These are phyloP conservation scores for Escarpia spicata DNA, from an alignment of 2,888 invertebrate genomes.

Conservation along the genomic window DNA sequence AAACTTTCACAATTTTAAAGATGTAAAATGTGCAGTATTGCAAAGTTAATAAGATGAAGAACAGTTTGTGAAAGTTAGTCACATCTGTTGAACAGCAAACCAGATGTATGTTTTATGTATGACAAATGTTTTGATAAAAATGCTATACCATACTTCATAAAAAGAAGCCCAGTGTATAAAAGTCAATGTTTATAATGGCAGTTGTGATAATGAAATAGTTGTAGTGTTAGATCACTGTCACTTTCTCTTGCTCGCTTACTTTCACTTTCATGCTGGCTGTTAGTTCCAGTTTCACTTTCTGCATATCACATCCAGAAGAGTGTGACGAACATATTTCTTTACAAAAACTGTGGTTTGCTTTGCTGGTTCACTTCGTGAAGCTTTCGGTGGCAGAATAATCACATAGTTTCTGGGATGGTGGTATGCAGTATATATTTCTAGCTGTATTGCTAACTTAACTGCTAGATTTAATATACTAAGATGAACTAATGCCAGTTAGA, in stretches of 20 bases:
- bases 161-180: background rate
- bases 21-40: background rate
- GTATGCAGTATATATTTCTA: too few relatives aligned
- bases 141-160: background rate
- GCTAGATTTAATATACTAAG: too few relatives aligned
- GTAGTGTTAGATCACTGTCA: background rate
- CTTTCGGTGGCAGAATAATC: background rate
- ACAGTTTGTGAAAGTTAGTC: background rate
- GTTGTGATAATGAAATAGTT: background rate
- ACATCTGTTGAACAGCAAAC: background rate
- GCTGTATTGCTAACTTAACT: too few relatives aligned
- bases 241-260: background rate
- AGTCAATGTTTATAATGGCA: background rate
- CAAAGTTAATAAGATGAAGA: background rate
- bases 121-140: background rate
- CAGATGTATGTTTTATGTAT: background rate
- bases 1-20: background rate
- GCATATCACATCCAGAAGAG: background rate
- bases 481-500: too few relatives aligned
- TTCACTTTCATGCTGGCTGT: conserved; percentile 10
- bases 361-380: background rate
- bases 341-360: background rate
- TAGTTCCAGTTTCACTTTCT: background rate
- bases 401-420: too few relatives aligned
- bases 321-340: background rate